Conservation (phyloP, 2,113 vertebrate species). For the Seriola aureovittata region DNA sequence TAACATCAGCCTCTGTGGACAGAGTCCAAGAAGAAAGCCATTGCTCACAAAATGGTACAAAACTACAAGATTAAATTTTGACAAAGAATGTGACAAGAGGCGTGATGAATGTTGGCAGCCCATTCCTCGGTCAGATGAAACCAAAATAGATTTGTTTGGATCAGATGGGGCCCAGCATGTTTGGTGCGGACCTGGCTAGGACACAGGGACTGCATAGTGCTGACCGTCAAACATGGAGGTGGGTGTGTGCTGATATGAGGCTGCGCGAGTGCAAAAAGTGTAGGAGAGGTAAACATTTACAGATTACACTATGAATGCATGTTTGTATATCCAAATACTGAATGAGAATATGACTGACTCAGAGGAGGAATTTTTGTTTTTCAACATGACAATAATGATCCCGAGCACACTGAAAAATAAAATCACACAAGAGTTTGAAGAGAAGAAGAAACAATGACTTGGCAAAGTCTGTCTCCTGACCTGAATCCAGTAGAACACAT, state of each 20-base stretch:
- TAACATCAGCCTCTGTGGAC: neutral
- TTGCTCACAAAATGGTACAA: no score
- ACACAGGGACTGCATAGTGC: no score
- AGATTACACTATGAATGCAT: neutral
- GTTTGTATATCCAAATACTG: neutral
- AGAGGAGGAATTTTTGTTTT: neutral
- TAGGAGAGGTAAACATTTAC: neutral
- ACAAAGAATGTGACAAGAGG: neutral
- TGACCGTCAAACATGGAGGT: no score
- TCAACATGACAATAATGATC: neutral
- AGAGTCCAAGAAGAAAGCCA: neutral
- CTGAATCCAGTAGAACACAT: neutral
- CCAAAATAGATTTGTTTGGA: neutral
- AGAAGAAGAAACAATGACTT: neutral
- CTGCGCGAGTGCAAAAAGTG: neutral
- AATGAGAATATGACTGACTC: neutral
- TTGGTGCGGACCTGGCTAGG: no score
- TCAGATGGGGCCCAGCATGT: no score
- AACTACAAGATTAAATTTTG: neutral
- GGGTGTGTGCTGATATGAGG: neutral
- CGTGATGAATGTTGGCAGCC: neutral
- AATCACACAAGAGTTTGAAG: no score
- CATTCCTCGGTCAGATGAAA: neutral
- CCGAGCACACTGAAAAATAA: neutral
- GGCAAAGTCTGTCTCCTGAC: neutral